A percentile compares a stretch with the other conserved stretches of the same genome.
Conservation (phyloP, 2,888 invertebrate genomes). For the Atethmia centrago region DNA sequence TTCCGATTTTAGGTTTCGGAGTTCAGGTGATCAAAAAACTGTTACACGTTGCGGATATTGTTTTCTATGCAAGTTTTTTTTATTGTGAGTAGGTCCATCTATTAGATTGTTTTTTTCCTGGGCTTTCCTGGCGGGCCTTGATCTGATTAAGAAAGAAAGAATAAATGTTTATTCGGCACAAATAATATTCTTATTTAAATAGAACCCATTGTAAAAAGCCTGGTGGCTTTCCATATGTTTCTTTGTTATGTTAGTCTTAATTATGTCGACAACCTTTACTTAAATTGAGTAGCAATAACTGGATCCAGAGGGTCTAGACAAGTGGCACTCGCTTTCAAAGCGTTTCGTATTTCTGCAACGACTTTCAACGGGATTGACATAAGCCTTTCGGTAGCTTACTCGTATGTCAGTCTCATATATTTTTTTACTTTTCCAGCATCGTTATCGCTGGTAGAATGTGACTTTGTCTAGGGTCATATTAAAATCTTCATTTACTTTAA, state of each 20-base stretch:
- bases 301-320: background rate
- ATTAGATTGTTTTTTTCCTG: background rate
- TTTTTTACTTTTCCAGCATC: background rate
- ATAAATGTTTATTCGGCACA: background rate
- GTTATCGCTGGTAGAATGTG: background rate
- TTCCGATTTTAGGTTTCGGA: slow-evolving; percentile 23
- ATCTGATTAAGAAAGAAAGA: background rate
- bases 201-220: background rate
- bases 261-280: background rate
- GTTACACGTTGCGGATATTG: background rate
- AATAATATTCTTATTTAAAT: background rate
- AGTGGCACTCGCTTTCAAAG: background rate
- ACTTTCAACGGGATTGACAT: background rate
- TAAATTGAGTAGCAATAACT: background rate
- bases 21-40: slow-evolving; percentile 14
- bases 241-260: no score
- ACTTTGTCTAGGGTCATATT: background rate
- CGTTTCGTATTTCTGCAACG: background rate
- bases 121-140: background rate
- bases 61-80: background rate
- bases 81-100: background rate
- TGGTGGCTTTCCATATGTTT: background rate
- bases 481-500: background rate
- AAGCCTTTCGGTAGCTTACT: no score
- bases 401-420: background rate